phyloP scores from a whole-genome alignment of 2,888 invertebrate species.

The Hylaea fasciaria region DNA sequence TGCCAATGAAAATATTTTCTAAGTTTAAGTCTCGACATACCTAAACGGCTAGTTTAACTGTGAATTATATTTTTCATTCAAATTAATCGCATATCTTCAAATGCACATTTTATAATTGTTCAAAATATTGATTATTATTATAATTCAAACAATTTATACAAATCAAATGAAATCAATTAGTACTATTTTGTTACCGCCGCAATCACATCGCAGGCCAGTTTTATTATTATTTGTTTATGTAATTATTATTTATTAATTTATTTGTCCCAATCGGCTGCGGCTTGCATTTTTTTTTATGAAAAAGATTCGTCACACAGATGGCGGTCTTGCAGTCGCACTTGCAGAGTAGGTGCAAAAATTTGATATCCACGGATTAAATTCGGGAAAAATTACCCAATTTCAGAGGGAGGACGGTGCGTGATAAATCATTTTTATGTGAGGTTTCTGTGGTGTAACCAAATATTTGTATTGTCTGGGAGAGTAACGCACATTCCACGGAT shows the following conservation, averaged over 20 bases:
- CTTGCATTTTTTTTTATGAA: too few species aligned
- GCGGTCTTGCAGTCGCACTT: background rate
- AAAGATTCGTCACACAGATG: too few species aligned
- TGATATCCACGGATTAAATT: constrained; percentile 41
- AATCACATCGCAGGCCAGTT: too few species aligned
- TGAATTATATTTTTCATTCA: background rate
- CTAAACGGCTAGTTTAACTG: constrained; percentile 3
- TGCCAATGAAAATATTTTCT: constrained; percentile 39
- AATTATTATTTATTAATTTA: too few species aligned
- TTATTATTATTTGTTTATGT: too few species aligned
- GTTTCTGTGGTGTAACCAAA: constrained; percentile 64
- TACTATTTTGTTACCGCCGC: too few species aligned
- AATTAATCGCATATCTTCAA: too few species aligned
- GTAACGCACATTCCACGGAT: constrained; percentile 64
- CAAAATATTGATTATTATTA: too few species aligned
- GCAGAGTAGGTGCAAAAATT: constrained; percentile 12
- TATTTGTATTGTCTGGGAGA: constrained; percentile 75
- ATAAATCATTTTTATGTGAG: constrained; percentile 76
- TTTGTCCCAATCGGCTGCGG: too few species aligned
- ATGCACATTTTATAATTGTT: too few species aligned
- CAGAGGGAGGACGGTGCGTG: constrained; percentile 45
- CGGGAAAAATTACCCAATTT: constrained; percentile 67
- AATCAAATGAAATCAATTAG: too few species aligned
- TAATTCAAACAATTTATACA: too few species aligned
- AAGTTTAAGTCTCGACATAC: constrained; percentile 23